Percentiles rank a stretch among this genome's conserved stretches.
Evolutionary conservation across 2,888 invertebrate genomes (phyloP).

Genomic region (Spisula solida): DNA sequence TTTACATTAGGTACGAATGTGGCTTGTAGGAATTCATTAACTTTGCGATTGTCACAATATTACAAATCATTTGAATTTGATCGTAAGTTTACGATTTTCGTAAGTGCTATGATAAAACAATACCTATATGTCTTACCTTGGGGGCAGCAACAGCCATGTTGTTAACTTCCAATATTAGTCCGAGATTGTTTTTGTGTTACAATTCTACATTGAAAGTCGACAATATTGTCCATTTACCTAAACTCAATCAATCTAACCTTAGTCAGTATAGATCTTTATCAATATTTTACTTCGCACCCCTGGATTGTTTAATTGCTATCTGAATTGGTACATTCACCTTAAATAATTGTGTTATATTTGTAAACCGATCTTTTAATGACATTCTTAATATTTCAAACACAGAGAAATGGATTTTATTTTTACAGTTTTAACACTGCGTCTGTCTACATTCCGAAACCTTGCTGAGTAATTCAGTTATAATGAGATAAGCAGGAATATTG

Average conservation of each 20-base stretch:
- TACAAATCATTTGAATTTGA: too few relatives aligned
- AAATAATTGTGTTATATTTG: background rate
- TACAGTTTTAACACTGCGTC: background rate
- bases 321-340: background rate
- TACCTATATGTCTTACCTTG: background rate
- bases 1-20: too few relatives aligned
- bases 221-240: background rate
- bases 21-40: too few relatives aligned
- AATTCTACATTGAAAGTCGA: background rate
- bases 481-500: background rate
- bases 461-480: background rate
- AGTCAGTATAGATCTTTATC: background rate
- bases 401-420: background rate
- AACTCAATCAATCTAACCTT: too few relatives aligned
- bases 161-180: background rate
- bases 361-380: background rate
- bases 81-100: too few relatives aligned
- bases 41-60: too few relatives aligned
- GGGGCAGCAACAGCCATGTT: background rate
- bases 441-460: background rate
- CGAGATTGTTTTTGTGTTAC: background rate
- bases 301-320: background rate
- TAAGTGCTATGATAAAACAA: too few relatives aligned
- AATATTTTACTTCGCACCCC: slow-evolving; percentile 12
- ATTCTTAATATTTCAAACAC: background rate